Conservation (phyloP, 2,797 vertebrate genomes). For the Cossypha caffra region DNA sequence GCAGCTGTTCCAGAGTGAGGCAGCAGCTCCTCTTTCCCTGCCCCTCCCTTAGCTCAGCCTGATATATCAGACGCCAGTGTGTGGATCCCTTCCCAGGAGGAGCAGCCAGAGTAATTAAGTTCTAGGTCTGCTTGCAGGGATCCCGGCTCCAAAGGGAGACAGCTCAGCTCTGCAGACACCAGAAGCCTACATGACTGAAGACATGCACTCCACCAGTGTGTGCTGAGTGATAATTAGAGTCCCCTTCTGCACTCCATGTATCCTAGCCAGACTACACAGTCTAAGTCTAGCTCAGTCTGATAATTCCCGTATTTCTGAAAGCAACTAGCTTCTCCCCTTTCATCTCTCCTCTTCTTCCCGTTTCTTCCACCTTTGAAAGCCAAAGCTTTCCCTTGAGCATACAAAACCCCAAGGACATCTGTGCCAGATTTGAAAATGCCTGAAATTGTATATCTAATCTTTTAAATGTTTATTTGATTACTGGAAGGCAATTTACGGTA, state of each 20-base stretch:
- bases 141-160: background rate
- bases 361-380: constrained; percentile 2
- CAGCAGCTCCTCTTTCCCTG: background rate
- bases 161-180: background rate
- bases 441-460: background rate
- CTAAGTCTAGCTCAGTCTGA: background rate
- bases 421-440: background rate
- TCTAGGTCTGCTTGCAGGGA: background rate
- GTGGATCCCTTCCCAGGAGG: constrained; percentile 16
- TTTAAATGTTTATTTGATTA: constrained; percentile 27
- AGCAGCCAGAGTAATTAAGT: background rate
- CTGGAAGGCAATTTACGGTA: background rate
- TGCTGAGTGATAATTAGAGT: background rate
- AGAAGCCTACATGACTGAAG: background rate
- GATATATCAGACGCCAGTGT: background rate
- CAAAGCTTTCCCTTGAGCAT: background rate
- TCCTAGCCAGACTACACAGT: background rate
- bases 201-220: background rate
- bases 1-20: constrained; percentile 32
- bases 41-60: background rate
- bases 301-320: constrained; percentile 27
- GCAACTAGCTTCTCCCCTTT: background rate
- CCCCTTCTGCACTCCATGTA: background rate
- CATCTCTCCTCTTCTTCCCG: background rate
- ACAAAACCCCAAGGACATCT: constrained; percentile 28